Evolutionary conservation across 2,888 invertebrate species (phyloP).

Genomic region (Nomada lathburiana): DNA sequence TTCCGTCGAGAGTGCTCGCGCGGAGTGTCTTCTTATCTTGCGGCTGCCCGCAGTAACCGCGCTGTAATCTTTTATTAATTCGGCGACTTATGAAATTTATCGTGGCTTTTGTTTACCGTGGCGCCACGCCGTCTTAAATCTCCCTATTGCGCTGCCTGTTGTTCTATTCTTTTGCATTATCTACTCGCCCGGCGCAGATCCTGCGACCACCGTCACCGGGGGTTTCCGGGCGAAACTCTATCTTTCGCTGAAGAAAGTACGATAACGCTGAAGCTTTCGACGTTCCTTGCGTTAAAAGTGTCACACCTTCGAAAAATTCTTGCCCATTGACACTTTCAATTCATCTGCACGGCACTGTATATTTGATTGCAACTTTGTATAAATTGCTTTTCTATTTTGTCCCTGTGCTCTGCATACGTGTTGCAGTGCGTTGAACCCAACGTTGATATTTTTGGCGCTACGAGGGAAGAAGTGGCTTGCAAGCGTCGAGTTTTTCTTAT

Average conservation of each 20-base stretch:
- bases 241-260: background rate
- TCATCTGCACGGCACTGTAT: too few species aligned
- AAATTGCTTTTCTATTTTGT: too few species aligned
- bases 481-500: too few species aligned
- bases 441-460: too few species aligned
- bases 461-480: too few species aligned
- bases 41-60: constrained; percentile 78
- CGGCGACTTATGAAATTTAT: constrained; percentile 84
- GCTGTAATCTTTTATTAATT: constrained; percentile 85
- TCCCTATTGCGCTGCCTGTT: constrained; percentile 55
- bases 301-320: background rate
- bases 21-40: constrained; percentile 77
- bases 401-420: too few species aligned
- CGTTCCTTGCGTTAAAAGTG: too few species aligned
- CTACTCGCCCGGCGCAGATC: constrained; percentile 39
- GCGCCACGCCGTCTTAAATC: constrained; percentile 78
- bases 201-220: constrained; percentile 16
- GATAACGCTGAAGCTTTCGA: background rate
- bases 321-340: too few species aligned
- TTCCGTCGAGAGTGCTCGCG: constrained; percentile 66
- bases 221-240: background rate
- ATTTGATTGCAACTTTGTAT: too few species aligned
- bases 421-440: too few species aligned
- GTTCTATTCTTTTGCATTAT: constrained; percentile 69
- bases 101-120: constrained; percentile 83